These are phyloP conservation scores for Melanotaenia boesemani DNA, from an alignment of 2,797 vertebrate species.

Conservation along the genomic window DNA sequence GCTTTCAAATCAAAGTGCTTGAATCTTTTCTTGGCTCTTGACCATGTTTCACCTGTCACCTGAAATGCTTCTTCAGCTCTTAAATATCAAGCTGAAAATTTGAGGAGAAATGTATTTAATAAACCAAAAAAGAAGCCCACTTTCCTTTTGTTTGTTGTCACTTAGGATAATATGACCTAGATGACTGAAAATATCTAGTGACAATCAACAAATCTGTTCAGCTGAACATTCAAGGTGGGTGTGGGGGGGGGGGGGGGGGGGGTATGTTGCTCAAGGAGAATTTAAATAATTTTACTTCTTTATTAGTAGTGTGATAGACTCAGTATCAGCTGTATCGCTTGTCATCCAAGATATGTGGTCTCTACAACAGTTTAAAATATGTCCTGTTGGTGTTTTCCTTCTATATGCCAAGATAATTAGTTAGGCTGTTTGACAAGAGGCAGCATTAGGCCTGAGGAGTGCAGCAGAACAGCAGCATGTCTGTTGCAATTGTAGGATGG, in stretches of 20 bases:
- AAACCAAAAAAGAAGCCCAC: not conserved
- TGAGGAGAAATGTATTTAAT: not conserved
- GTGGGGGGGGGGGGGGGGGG: no score
- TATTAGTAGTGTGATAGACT: constrained; percentile 15
- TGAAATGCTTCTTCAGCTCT: not conserved
- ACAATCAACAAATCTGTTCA: not conserved
- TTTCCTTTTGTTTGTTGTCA: not conserved
- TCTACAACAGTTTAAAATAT: constrained; percentile 55
- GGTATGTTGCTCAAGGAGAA: not conserved
- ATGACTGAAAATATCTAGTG: not conserved
- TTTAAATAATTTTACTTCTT: constrained; percentile 11
- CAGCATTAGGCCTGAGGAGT: constrained; percentile 52
- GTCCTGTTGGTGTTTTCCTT: constrained; percentile 59
- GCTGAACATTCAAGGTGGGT: not conserved
- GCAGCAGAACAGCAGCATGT: constrained; percentile 55
- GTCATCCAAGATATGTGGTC: constrained; percentile 37
- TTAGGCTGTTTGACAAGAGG: constrained; percentile 52
- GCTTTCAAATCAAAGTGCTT: not conserved
- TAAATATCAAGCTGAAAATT: no score
- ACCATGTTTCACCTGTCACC: not conserved
- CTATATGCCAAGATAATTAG: constrained; percentile 70
- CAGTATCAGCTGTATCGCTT: constrained; percentile 9
- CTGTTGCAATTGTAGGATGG: constrained; percentile 54
- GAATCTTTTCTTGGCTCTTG: not conserved
- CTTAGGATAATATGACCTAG: not conserved